These are phyloP conservation scores for Proisotoma minuta DNA, from an alignment of 2,888 invertebrate genomes.

Conservation along the genomic window DNA sequence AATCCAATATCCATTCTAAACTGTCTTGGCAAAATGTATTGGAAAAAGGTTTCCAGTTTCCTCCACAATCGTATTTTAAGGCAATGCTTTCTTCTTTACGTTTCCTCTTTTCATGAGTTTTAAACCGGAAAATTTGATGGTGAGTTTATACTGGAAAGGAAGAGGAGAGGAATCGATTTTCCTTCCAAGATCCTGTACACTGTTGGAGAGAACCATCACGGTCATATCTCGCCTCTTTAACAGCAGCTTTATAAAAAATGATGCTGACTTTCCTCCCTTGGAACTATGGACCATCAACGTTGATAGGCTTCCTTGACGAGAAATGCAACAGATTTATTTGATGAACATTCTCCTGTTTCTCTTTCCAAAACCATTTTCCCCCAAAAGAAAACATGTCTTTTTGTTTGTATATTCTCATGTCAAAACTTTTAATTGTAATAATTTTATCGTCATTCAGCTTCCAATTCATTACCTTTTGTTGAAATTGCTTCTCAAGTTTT, in stretches of 20 bases:
- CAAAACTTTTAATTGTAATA: too few species aligned
- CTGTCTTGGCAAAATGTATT: background rate
- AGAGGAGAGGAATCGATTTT: constrained; percentile 13
- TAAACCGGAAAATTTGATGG: constrained; percentile 22
- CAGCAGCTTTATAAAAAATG: background rate
- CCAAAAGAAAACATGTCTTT: too few species aligned
- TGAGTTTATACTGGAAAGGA: constrained; percentile 13
- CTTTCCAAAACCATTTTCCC: background rate
- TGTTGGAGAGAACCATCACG: background rate
- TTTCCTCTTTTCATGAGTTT: constrained; percentile 18
- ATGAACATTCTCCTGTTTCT: background rate
- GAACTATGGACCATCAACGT: background rate
- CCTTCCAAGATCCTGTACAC: background rate
- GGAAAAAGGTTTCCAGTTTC: background rate
- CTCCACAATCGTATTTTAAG: constrained; percentile 16
- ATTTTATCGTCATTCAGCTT: too few species aligned
- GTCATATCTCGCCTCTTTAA: background rate
- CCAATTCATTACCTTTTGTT: too few species aligned
- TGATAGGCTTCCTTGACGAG: background rate
- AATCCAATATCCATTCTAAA: background rate
- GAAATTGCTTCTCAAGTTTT: too few species aligned
- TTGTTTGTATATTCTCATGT: too few species aligned
- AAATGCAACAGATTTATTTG: background rate
- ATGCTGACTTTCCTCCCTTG: background rate
- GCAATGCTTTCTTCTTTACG: constrained; percentile 8